Evolutionary conservation across 2,888 invertebrate genomes (phyloP), one percentile per base, ranked within the genome.

Genomic region (Baccha elongata): DNA sequence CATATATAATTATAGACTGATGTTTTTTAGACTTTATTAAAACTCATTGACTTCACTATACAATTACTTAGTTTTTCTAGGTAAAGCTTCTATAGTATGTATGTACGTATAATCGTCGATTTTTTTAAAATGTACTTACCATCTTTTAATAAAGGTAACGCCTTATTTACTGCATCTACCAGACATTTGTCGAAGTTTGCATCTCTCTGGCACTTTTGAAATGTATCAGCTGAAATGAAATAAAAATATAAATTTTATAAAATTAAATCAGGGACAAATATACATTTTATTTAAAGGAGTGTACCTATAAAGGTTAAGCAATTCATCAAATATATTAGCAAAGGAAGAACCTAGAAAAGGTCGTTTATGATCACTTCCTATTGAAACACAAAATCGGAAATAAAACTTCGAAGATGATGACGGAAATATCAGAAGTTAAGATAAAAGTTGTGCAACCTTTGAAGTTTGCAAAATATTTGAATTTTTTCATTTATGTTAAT

Each of bases 121-220:
- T n/a, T n/a, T n/a, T n/a, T n/a, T n/a, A 48, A 32, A 40, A 40
- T 10, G 1, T 68, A 86, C 87, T 89, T 89, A 94, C 94, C 94
- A 86, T 91, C 88, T 85, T 91, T 93, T 88, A 94, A 91, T 46
- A 92, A 89, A 37, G 91, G 87, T 0, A 94, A 88, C 0, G 93
- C 93, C 48, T 92, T 92, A 3, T 92, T 92, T 0, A 93, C 92
- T 0, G 93, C 93, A 19, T 89, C 87, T 73, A 91, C 91, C 17
- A 94, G 88, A 80, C 94, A 94, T 50, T 93, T 92, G 86, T 92
- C 92, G 35, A 93, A 90, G 80, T 93, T 91, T 0, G 91, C 89
- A 85, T 93, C 93, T 84, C 92, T 92, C 50, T 91, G 90, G 86
- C 94, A 94, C 86, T 90, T 90, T 50, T 90, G 91, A 89, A 94